Conservation (phyloP, 1,140 invertebrate genomes). For the Pseudomyrmex gracilis region DNA sequence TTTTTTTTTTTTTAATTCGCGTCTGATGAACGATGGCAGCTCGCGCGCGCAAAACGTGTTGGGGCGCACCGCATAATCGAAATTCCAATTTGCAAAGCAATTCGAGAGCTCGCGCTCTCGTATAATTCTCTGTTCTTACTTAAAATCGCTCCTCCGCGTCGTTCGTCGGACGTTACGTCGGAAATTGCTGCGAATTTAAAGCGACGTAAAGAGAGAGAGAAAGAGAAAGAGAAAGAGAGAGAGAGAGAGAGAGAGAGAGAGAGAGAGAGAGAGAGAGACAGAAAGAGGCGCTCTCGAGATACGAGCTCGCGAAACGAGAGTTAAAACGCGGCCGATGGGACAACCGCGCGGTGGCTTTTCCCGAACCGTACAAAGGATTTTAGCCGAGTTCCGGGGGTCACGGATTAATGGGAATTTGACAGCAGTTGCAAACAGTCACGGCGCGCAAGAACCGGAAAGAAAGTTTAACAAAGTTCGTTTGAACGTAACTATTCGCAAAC, state of each 20-base stretch:
- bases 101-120: constrained; percentile 50
- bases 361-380: constrained; percentile 62
- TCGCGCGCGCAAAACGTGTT: constrained; percentile 33
- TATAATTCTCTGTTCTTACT: constrained; percentile 59
- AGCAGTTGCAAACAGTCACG: constrained; percentile 21
- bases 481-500: not conserved
- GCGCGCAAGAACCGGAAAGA: not conserved
- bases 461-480: not conserved
- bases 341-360: constrained; percentile 36
- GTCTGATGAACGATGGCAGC: constrained; percentile 39
- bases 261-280: not conserved
- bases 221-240: constrained; percentile 8
- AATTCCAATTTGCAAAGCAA: constrained; percentile 63
- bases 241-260: not conserved
- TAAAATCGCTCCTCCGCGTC: constrained; percentile 27
- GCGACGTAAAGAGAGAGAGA: not conserved
- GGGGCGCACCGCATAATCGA: constrained; percentile 53
- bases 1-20: not conserved
- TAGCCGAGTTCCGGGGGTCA: constrained; percentile 62
- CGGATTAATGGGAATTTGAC: constrained; percentile 69
- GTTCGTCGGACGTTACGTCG: constrained; percentile 8
- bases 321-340: constrained; percentile 39
- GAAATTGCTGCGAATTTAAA: constrained; percentile 47
- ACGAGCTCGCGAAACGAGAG: constrained; percentile 33
- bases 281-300: constrained; percentile 27